Evolutionary conservation across 2,797 vertebrate species (phyloP), one percentile per base, ranked within the genome.

Genomic region (Muscicapa comitata): DNA sequence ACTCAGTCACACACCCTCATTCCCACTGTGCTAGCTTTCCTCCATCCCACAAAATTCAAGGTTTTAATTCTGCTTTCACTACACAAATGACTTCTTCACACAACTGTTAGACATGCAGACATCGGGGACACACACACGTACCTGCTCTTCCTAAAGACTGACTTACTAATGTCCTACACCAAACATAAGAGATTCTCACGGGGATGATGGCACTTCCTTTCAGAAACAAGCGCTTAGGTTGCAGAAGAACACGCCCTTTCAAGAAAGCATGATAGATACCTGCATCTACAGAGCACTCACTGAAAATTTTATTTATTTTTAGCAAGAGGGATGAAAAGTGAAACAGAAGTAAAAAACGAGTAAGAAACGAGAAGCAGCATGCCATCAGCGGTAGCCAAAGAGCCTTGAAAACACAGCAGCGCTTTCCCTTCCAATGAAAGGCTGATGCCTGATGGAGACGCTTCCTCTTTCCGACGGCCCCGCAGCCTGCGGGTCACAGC

Each of bases 381-480:
- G 15, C 28, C 35, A 57, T 2, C 66, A 21, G 26, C 0, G 1
- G 6, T 0, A 66, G 29, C 38, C 54, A 4, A 45, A 74, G 26
- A 58, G 43, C 61, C 29, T 14, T 38, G n/a, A 58, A 67, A 62
- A 55, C 0, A 19, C 1, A 68, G 26, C 12, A 14, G 10, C 0
- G 50, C 55, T 48, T 37, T 31, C 25, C 38, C 16, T 74, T 21
- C 48, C 76, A 40, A 10, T 6, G 40, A 65, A 50, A 33, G 8
- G 0, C 19, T 1, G 21, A 18, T 3, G 23, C 20, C 17, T 0
- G 50, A 7, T 0, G n/a, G 3, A 76, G 67, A 5, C 5, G 37
- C 6, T 63, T 81, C 37, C 38, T 45, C 79, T 47, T 13, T 8
- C 11, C 33, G 25, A 11, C 1, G 28, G 24, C 43, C 42, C 42